Base-by-base conservation (phyloP, 2,113 vertebrate species). In the Lophotis ruficrista region DNA sequence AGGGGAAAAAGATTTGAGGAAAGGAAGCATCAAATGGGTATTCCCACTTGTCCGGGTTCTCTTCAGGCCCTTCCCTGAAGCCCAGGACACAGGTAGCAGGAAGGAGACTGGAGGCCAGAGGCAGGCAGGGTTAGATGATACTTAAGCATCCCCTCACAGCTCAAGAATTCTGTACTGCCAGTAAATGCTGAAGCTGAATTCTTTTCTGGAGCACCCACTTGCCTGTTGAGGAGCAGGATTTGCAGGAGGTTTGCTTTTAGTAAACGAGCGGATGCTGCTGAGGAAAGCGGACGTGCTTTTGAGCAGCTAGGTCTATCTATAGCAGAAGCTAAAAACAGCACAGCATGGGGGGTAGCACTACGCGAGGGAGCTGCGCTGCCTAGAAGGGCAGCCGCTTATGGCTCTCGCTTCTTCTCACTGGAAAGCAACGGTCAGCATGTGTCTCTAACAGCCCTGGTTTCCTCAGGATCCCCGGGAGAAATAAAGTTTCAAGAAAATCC, bases 301-400 rank as follows among this genome's bases (percentile, higher is more conserved):
- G 71, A 88, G 56, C 45, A 15, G 45, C 25, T 41, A 20, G 20
- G 12, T 61, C 75, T 61, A n/a, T 83, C 37, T 77, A 70, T 2
- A 77, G 79, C 45, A 86, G 50, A 72, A 89, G 76, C 28, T 81
- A 83, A 89, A 93, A 70, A 7, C 62, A 80, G 68, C 75, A 31
- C 15, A 17, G 54, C 31, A 57, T 33, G 54, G 54, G 18, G 31
- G 50, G 16, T 4, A 82, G 65, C 38, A 57, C 18, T 35, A 4
- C 0, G 2, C 19, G 62, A 27, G 31, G 83, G 24, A 66, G 27
- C 12, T 14, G 4, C 0, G 0, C 16, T 82, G 62, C 22, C 64
- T 28, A 15, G 9, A 43, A 71, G 45, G 37, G 19, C 27, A 72
- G 57, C 4, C 43, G 16, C 27, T 56, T 62, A 72, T 0, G 14